Evolutionary conservation across 2,113 vertebrate species (phyloP), one percentile per base, ranked within the genome.

Genomic region (Pimephales promelas): DNA sequence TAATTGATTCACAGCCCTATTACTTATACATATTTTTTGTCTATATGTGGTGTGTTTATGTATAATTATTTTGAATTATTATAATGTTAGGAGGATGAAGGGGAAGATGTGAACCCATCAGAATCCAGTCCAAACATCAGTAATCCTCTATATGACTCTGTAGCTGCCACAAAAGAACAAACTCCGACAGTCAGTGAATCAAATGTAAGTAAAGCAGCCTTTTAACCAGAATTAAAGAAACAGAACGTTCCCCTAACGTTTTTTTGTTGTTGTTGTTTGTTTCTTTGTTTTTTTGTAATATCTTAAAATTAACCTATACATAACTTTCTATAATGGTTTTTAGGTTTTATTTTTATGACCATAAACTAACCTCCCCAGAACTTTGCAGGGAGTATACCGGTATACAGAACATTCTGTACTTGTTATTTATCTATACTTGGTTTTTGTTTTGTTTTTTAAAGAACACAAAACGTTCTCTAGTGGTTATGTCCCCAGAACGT

Each of bases 71-170:
- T 45, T 20, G 2, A 20, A 20, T 54, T 49, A 8, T 34, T 2
- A 26, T 49, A 20, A 47, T 22, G 64, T 78, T 54, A 93, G 80
- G 90, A 91, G 10, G 93, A 90, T 76, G 89, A 89, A 11, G 84
- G 79, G 0, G 92, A 90, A 24, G 86, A 90, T 22, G 28, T 54
- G 66, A 14, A 70, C 40, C 78, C 89, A 3, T 47, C 84, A 13
- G 88, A 77, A 45, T 5, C 45, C 28, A 56, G 85, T 40, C 89
- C 71, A 74, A 92, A 82, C 89, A 90, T 94, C 87, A 85, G 11
- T 81, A 95, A 95, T 82, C 94, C 94, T 0, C 87, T 92, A 74
- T 94, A 94, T 45, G 93, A 93, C 28, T 68, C 88, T 0, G 78
- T 52, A 6, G 61, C 90, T 34, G 84, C 86, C 18, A 36, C 84